Evolutionary conservation across 2,888 invertebrate genomes (phyloP).

Genomic region (Gastrophysa polygoni): DNA sequence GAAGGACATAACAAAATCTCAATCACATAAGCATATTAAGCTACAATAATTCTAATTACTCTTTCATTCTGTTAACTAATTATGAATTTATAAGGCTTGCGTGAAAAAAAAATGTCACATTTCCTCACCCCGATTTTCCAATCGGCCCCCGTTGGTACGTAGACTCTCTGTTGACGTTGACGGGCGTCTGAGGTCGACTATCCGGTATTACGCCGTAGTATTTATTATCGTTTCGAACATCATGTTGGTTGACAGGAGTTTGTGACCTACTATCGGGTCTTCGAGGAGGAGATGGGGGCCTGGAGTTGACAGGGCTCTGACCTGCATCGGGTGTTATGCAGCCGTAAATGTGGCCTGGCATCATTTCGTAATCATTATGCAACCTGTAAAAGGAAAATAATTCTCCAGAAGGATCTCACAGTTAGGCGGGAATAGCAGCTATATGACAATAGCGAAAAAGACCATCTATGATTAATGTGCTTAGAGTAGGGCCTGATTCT

Average conservation of each 20-base stretch:
- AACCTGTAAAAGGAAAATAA: slow-evolving; percentile 28
- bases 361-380: slow-evolving; percentile 39
- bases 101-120: no score
- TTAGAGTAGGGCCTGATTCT: no score
- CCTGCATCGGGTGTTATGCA: slow-evolving; percentile 60
- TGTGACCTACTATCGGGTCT: slow-evolving; percentile 44
- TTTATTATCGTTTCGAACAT: slow-evolving; percentile 33
- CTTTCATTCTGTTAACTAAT: no score
- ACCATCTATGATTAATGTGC: no score
- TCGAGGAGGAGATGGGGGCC: slow-evolving; percentile 51
- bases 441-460: no score
- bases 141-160: neutral
- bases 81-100: no score
- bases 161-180: neutral
- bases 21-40: no score
- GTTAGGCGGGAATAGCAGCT: no score
- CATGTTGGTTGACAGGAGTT: slow-evolving; percentile 42
- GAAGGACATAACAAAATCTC: no score
- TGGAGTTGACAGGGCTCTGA: slow-evolving; percentile 51
- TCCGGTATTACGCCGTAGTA: slow-evolving; percentile 10
- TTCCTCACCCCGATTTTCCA: neutral
- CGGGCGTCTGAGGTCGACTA: slow-evolving; percentile 6
- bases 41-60: no score
- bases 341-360: slow-evolving; percentile 44
- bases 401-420: no score